A percentile compares a stretch with the other conserved stretches of the same genome.
These are phyloP conservation scores for Hypsopygia costalis DNA, from an alignment of 2,888 invertebrate species.

Conservation along the genomic window DNA sequence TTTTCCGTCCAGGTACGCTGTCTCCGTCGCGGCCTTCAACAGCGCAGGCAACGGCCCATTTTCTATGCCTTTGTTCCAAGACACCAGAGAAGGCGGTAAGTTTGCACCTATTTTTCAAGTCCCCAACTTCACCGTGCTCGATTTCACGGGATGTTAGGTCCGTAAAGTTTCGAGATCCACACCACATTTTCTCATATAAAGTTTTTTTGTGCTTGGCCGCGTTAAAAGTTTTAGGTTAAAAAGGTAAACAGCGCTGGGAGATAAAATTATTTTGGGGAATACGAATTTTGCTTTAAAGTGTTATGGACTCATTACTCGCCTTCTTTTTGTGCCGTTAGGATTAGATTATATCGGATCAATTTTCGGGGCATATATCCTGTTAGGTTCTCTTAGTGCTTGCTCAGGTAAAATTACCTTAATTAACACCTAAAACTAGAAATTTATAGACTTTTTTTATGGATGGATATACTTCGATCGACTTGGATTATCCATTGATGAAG, in stretches of 20 bases:
- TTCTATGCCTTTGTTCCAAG: constrained; percentile 87
- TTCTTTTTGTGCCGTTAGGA: no score
- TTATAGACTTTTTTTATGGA: no score
- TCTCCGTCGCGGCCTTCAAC: constrained; percentile 92
- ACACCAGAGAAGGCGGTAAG: constrained; percentile 92
- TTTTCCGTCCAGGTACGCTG: constrained; percentile 83
- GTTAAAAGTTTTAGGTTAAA: neutral
- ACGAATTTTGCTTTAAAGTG: no score
- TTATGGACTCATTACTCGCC: no score
- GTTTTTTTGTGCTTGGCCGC: neutral
- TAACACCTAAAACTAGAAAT: no score
- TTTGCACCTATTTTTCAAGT: constrained; percentile 16
- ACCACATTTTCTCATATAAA: neutral
- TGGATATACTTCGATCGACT: no score
- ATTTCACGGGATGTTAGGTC: neutral
- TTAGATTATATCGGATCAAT: no score
- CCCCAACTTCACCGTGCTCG: neutral
- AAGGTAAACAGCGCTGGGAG: neutral
- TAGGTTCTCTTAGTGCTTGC: no score
- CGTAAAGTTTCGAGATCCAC: neutral
- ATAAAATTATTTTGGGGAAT: no score
- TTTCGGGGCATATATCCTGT: no score
- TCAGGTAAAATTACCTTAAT: no score
- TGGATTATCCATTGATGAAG: no score
- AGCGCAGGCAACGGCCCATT: constrained; percentile 91